Percentiles rank a stretch among this genome's conserved stretches.
These are phyloP conservation scores for Entomobrya multifasciata DNA, from an alignment of 2,888 invertebrate genomes.

Conservation along the genomic window DNA sequence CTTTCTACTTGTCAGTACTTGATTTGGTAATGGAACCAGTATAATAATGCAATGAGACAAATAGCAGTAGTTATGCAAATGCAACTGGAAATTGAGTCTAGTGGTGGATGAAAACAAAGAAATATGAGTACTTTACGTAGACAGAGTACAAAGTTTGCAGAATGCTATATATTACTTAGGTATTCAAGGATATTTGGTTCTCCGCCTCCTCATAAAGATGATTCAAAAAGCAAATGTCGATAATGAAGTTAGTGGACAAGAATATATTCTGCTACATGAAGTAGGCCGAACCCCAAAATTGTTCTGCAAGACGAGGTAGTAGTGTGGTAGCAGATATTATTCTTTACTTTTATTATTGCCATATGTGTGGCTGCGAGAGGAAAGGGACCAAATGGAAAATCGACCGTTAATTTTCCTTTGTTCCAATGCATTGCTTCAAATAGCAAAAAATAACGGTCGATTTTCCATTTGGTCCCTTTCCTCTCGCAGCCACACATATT, in stretches of 20 bases:
- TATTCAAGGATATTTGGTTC: conserved; percentile 7
- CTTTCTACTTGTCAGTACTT: neutral
- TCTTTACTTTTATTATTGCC: conserved; percentile 31
- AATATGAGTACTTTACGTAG: too few relatives aligned
- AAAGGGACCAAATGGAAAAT: too few relatives aligned
- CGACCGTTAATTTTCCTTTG: too few relatives aligned
- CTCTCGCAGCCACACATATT: too few relatives aligned
- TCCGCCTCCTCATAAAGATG: conserved; percentile 55
- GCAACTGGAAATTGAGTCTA: neutral
- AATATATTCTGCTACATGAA: conserved; percentile 61
- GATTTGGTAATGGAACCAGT: neutral
- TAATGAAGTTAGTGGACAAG: conserved; percentile 64
- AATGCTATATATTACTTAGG: too few relatives aligned
- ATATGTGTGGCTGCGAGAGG: too few relatives aligned
- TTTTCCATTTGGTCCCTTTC: too few relatives aligned
- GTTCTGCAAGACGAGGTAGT: conserved; percentile 32
- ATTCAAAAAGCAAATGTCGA: conserved; percentile 38
- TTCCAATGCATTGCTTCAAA: too few relatives aligned
- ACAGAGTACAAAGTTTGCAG: neutral
- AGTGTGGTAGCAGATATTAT: neutral
- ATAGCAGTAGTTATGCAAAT: conserved; percentile 31
- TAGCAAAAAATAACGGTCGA: too few relatives aligned
- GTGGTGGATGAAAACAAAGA: too few relatives aligned
- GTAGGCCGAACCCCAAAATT: conserved; percentile 57
- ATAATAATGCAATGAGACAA: conserved; percentile 18